These are phyloP conservation scores for Paralichthys olivaceus DNA, from an alignment of 2,113 vertebrate species.

Conservation along the genomic window DNA sequence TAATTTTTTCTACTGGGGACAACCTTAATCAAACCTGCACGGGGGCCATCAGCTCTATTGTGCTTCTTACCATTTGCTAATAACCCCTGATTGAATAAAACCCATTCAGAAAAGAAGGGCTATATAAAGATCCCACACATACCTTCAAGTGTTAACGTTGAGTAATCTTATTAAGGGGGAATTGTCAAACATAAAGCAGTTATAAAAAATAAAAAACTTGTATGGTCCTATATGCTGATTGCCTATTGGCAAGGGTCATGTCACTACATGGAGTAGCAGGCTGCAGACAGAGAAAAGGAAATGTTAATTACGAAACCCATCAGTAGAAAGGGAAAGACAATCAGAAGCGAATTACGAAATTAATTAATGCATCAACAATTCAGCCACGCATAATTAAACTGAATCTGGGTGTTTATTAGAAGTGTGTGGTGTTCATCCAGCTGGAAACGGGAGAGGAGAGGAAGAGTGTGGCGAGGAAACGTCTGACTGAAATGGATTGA, in stretches of 20 bases:
- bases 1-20: conserved; percentile 42
- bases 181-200: conserved; percentile 5
- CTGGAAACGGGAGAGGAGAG: conserved; percentile 37
- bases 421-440: conserved; percentile 40
- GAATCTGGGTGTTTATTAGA: conserved; percentile 37
- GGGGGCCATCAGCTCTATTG: conserved; percentile 38
- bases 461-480: not conserved
- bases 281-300: conserved; percentile 29
- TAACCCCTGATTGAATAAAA: conserved; percentile 64
- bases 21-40: conserved; percentile 54
- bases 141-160: not conserved
- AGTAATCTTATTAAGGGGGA: conserved; percentile 7
- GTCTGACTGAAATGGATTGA: conserved; percentile 45
- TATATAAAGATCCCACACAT: conserved; percentile 25
- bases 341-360: conserved; percentile 70
- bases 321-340: conserved; percentile 54
- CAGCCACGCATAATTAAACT: conserved; percentile 64
- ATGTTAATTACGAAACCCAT: conserved; percentile 58
- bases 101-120: conserved; percentile 22
- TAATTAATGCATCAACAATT: conserved; percentile 63
- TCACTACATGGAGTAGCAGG: conserved; percentile 34
- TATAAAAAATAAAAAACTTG: not conserved
- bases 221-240: conserved; percentile 7
- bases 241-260: conserved; percentile 29
- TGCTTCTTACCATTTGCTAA: conserved; percentile 55